Percentiles rank a stretch among this genome's conserved stretches.
These are phyloP conservation scores for Phoxinus phoxinus DNA, from an alignment of 2,113 vertebrate species.

Conservation along the genomic window DNA sequence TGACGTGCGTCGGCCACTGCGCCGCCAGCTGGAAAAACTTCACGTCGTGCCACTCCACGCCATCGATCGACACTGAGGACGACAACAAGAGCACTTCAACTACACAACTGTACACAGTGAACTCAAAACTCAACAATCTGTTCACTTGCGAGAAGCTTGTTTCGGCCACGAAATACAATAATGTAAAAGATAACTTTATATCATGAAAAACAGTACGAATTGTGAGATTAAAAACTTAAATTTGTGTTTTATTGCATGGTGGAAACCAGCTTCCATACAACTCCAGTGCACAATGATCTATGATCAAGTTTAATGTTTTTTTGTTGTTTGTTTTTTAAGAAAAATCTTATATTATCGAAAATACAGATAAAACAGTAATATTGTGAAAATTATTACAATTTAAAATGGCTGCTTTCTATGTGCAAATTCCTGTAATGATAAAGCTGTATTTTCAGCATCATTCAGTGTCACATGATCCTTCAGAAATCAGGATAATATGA, in stretches of 20 bases:
- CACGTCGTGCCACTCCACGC: conserved; percentile 85
- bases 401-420: neutral
- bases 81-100: neutral
- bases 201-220: too few relatives aligned
- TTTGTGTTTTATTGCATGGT: too few relatives aligned
- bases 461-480: neutral
- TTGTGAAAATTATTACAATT: neutral
- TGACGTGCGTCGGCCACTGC: conserved; percentile 86
- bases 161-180: too few relatives aligned
- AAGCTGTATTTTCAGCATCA: neutral
- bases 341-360: neutral
- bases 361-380: neutral
- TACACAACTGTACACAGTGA: too few relatives aligned
- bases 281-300: too few relatives aligned
- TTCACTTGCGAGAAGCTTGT: too few relatives aligned
- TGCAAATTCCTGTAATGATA: neutral
- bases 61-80: conserved; percentile 80
- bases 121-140: too few relatives aligned
- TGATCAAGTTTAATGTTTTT: too few relatives aligned
- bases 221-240: too few relatives aligned
- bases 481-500: neutral
- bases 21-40: conserved; percentile 85
- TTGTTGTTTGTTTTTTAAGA: too few relatives aligned
- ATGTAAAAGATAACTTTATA: too few relatives aligned
- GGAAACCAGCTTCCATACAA: too few relatives aligned